Evolutionary conservation across 2,888 invertebrate genomes (phyloP).

Genomic region (Boloria euphrosyne): DNA sequence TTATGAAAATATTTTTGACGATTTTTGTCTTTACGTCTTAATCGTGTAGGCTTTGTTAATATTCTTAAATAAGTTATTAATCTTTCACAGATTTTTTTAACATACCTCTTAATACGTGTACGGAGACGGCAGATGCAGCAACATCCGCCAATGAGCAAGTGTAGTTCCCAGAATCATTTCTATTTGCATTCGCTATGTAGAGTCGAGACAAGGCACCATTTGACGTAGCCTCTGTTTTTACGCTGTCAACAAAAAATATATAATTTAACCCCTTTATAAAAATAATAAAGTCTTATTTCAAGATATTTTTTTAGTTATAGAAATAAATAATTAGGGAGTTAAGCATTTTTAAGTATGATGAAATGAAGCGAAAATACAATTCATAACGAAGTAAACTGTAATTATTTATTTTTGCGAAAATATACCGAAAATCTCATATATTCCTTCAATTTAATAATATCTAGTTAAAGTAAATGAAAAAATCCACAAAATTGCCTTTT

Average conservation of each 20-base stretch:
- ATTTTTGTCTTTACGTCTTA: too few species aligned
- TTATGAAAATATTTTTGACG: too few species aligned
- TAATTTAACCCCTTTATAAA: neutral
- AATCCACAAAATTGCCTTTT: slow-evolving; percentile 10
- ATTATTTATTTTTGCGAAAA: too few species aligned
- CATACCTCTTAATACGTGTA: slow-evolving; percentile 90
- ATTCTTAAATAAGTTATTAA: too few species aligned
- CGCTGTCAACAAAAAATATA: slow-evolving; percentile 75
- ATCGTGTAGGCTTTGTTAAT: too few species aligned
- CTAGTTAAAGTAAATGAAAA: slow-evolving; percentile 1
- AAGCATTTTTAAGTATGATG: too few species aligned
- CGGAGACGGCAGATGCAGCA: slow-evolving; percentile 86
- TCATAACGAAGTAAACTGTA: too few species aligned
- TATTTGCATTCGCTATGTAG: slow-evolving; percentile 90
- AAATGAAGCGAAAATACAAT: too few species aligned
- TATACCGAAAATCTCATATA: too few species aligned
- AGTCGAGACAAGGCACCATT: slow-evolving; percentile 88
- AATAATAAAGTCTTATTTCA: too few species aligned
- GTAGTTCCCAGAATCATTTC: slow-evolving; percentile 90
- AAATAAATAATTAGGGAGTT: too few species aligned
- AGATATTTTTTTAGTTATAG: too few species aligned
- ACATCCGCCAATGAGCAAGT: slow-evolving; percentile 89
- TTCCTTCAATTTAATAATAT: neutral
- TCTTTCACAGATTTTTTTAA: slow-evolving; percentile 17
- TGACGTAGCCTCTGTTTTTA: slow-evolving; percentile 89